Evolutionary conservation across 1,140 invertebrate genomes (phyloP).

Genomic region (Lepidostoma basale): DNA sequence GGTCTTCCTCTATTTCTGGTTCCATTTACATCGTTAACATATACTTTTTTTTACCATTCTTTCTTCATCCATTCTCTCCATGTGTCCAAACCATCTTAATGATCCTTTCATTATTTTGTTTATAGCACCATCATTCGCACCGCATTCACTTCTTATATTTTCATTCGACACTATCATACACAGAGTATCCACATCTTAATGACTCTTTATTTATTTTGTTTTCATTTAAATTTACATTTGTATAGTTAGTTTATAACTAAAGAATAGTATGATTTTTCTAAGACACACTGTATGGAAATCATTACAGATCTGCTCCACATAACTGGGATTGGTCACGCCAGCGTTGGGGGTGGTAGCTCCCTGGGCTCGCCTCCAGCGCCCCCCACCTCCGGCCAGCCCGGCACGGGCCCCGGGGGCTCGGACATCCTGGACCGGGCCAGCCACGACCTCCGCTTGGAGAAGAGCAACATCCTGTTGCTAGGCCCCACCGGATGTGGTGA

Average conservation of each 20-base stretch:
- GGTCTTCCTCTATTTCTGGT: no score
- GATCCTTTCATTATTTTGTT: no score
- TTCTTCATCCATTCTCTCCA: no score
- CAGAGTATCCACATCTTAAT: background rate
- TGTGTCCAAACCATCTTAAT: no score
- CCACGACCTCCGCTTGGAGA: slow-evolving; percentile 91
- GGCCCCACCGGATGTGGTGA: slow-evolving; percentile 95
- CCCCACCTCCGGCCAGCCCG: slow-evolving; percentile 32
- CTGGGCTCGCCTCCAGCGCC: slow-evolving; percentile 40
- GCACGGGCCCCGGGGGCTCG: slow-evolving; percentile 64
- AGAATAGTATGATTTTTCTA: no score
- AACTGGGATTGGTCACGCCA: slow-evolving; percentile 74
- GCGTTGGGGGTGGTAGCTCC: slow-evolving; percentile 55
- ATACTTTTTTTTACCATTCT: no score
- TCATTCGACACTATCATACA: background rate
- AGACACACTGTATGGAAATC: no score
- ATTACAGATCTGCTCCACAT: slow-evolving; percentile 87
- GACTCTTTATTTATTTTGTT: background rate
- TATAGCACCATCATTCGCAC: background rate
- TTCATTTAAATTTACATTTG: background rate
- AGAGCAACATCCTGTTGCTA: slow-evolving; percentile 96
- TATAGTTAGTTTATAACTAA: no score
- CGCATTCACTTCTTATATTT: background rate
- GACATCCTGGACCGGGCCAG: slow-evolving; percentile 86
- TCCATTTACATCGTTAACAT: no score